Evolutionary conservation across 2,888 invertebrate species (phyloP), one percentile per base, ranked within the genome.

Genomic region (Furcula furcula): DNA sequence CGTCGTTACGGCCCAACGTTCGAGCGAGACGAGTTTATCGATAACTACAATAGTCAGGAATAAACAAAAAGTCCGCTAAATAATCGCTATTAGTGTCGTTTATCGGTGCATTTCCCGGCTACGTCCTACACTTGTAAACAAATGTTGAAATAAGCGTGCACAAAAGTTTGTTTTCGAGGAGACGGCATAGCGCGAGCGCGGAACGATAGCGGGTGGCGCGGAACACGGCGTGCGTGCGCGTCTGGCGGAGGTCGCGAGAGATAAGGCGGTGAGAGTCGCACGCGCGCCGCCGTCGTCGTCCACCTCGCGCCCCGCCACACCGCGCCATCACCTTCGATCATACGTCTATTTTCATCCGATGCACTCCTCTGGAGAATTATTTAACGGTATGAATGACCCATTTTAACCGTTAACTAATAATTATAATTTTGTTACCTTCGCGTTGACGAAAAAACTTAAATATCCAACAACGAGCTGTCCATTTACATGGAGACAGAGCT

Each of bases 191-290:
- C 85, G 85, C 76, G 79, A 65, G 46, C 68, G 71, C 76, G 76
- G 65, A 70, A 65, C 67, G 67, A 40, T 55, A 30, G 36, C 43
- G 44, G 60, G 62, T 65, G 71, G 66, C 56, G 61, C 55, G 60
- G 69, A 70, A 72, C 82, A 77, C 76, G 68, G 75, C 67, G 70
- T 56, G 76, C 79, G 82, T 85, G 80, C 85, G 85, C 85, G 85
- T 83, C 77, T 80, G 74, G 72, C 86, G 85, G 87, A 86, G 87
- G 88, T 85, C 88, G 88, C 88, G 84, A 73, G 79, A 88, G 88
- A 88, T 88, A 88, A 88, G 86, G 73, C 76, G 83, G 87, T 79
- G 87, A 87, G 86, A 87, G 86, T 75, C 85, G 82, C 76, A 76
- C 65, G 83, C 85, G 82, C 83, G 75, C 60, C 62, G 65, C 74